These are phyloP conservation scores for Eupithecia centaureata DNA, from an alignment of 2,888 invertebrate genomes.

Conservation along the genomic window DNA sequence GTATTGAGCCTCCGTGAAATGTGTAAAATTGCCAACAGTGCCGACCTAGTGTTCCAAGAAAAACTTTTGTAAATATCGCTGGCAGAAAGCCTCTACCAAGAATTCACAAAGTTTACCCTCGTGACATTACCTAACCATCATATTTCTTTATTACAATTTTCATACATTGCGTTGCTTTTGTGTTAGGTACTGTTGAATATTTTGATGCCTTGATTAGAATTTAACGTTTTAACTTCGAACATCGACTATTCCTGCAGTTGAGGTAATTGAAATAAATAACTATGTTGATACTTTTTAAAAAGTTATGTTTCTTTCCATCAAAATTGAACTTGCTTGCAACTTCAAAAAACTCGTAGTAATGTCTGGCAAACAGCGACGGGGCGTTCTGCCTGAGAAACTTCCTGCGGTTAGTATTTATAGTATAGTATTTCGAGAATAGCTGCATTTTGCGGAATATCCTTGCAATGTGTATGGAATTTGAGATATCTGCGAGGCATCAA, in stretches of 20 bases:
- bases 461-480: neutral
- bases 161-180: neutral
- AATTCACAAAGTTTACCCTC: neutral
- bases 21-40: constrained; percentile 56
- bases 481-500: neutral
- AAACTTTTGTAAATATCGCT: constrained; percentile 48
- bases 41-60: constrained; percentile 40
- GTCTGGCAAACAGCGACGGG: neutral
- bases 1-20: constrained; percentile 54
- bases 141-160: neutral
- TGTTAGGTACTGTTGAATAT: neutral
- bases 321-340: neutral
- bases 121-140: neutral
- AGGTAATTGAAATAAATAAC: neutral
- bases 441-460: neutral
- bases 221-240: neutral
- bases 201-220: neutral
- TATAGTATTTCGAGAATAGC: neutral
- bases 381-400: neutral
- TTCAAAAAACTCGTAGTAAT: neutral
- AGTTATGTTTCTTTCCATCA: neutral
- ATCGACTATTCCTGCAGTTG: too few species aligned
- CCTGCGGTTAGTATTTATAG: neutral
- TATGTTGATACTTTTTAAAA: neutral
- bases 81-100: constrained; percentile 20